phyloP scores from a whole-genome alignment of 2,113 vertebrate genomes.

The Apodemus speciosus region DNA sequence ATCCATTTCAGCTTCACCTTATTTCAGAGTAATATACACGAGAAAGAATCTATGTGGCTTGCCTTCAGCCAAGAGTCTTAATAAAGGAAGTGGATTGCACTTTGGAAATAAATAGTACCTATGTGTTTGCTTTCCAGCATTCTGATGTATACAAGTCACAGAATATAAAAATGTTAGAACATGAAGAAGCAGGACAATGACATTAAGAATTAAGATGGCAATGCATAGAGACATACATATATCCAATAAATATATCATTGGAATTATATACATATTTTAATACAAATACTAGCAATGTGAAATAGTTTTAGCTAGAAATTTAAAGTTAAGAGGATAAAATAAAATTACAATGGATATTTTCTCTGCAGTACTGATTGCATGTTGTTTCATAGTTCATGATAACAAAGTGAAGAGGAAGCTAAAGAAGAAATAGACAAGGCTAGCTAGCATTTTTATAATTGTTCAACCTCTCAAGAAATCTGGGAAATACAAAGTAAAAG shows the following conservation, averaged over 20 bases:
- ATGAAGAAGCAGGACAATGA: background rate
- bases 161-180: background rate
- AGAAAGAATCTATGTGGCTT: background rate
- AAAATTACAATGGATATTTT: background rate
- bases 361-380: background rate
- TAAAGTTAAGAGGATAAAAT: background rate
- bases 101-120: background rate
- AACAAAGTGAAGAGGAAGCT: background rate
- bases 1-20: background rate
- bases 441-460: background rate
- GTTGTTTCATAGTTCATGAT: background rate
- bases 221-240: background rate
- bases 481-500: background rate
- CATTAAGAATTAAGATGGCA: constrained; percentile 7
- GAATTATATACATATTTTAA: constrained; percentile 21
- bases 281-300: background rate
- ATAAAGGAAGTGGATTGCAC: background rate
- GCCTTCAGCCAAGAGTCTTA: background rate
- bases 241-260: background rate
- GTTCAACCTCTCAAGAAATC: background rate
- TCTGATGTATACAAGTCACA: background rate
- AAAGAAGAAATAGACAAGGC: background rate
- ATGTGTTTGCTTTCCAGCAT: background rate
- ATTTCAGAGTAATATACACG: background rate
- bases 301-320: background rate